phyloP scores from a whole-genome alignment of 2,888 invertebrate species.

The Aricia artaxerxes region DNA sequence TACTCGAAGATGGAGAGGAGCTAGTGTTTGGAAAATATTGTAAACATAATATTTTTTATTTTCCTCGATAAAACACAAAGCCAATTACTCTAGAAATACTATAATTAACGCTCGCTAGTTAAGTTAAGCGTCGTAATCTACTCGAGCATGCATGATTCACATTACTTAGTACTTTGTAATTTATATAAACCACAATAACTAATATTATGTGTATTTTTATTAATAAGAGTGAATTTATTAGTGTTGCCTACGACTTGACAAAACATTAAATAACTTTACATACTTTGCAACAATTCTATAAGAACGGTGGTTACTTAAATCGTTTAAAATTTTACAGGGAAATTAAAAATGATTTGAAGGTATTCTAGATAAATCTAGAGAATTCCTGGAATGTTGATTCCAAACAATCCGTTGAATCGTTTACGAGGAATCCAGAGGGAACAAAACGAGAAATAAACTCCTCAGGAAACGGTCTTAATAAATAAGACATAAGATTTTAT shows the following conservation, averaged over 20 bases:
- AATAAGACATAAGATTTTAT: constrained; percentile 9
- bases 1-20: not conserved
- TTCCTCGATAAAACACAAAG: not conserved
- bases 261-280: no score
- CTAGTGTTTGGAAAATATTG: not conserved
- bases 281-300: no score
- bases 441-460: not conserved
- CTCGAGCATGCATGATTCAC: not conserved
- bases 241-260: no score
- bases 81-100: not conserved
- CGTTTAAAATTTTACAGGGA: not conserved
- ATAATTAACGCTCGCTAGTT: no score
- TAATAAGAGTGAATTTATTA: no score
- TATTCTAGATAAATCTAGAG: not conserved
- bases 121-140: no score
- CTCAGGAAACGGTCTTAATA: not conserved
- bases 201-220: not conserved
- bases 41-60: not conserved
- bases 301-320: no score
- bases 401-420: not conserved
- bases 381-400: not conserved
- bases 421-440: not conserved
- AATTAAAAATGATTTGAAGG: not conserved
- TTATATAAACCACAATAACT: not conserved
- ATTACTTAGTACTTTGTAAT: not conserved